Evolutionary conservation across 2,113 vertebrate species (phyloP), one percentile per base, ranked within the genome.

Genomic region (Tenebrosternarchus preto): DNA sequence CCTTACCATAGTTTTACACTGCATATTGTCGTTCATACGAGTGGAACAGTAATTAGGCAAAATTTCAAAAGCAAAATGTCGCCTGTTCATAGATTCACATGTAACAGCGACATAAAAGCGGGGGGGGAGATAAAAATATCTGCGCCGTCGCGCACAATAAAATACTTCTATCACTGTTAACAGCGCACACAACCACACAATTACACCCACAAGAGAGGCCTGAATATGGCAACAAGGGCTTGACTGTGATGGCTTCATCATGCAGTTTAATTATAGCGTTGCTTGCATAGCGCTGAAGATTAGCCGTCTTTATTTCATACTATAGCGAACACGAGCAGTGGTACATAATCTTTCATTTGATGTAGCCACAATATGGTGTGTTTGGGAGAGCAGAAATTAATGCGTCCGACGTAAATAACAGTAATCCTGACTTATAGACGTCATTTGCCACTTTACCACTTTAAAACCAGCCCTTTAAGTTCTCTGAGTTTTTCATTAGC

Each of bases 171-270:
- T 73, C 61, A 33, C 27, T 73, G 24, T 80, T 27, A n/a, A 64
- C 36, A 63, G 12, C 15, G 2, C 8, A 50, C 68, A 64, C 70
- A 57, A 55, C 24, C 70, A 22, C 59, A n/a, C 57, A 73, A 69
- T 36, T 64, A 57, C 59, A 16, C 39, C 68, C 78, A 80, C 33
- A 15, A 64, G 27, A n/a, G 27, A 33, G 39, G 75, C 31, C 57
- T 53, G 78, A 67, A 67, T 64, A 73, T 61, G 46, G 20, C 61
- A 73, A 80, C 68, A 71, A 72, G 43, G 24, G 12, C 56, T 36
- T 29, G 24, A 25, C 69, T 50, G 39, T 80, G 59, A 64, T 29
- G 60, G 27, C 43, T n/a, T 80, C 29, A n/a, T 73, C 3, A 36
- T 56, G 20, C 59, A 3, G 43, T 73, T 73, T 80, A 72, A 64